Percentiles rank a stretch among this genome's conserved stretches.
phyloP scores from a whole-genome alignment of 1,140 invertebrate genomes.

The Tigriopus japonicus region DNA sequence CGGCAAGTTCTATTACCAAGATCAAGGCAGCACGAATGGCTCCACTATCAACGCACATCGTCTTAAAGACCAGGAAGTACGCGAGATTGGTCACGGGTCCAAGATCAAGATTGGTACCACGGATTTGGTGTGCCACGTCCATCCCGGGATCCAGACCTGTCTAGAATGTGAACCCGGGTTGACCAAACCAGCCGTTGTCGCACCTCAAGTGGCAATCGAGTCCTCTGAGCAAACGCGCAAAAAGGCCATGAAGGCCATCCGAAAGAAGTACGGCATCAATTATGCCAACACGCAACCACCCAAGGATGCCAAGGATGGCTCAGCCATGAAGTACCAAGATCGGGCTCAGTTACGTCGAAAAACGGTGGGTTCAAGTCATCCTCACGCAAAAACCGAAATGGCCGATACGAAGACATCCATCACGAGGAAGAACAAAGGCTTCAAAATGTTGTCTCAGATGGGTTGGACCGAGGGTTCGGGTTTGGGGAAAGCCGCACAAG shows the following conservation, averaged over 20 bases:
- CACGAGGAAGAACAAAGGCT: slow-evolving; percentile 45
- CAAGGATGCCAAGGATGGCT: slow-evolving; percentile 15
- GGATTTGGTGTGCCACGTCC: slow-evolving; percentile 61
- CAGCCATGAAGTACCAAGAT: slow-evolving; percentile 39
- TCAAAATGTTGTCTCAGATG: slow-evolving; percentile 13
- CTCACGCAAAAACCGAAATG: slow-evolving; percentile 1
- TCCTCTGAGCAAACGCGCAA: slow-evolving; percentile 29
- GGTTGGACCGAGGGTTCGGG: slow-evolving; percentile 22
- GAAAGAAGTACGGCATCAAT: slow-evolving; percentile 50
- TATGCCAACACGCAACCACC: not conserved
- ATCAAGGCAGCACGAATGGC: slow-evolving; percentile 68
- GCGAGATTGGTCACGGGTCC: slow-evolving; percentile 50
- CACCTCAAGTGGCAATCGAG: not conserved
- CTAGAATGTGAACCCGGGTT: slow-evolving; percentile 71
- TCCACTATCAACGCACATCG: slow-evolving; percentile 57
- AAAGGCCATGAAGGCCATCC: slow-evolving; percentile 49
- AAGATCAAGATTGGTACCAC: slow-evolving; percentile 41
- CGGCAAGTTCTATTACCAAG: slow-evolving; percentile 31
- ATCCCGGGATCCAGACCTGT: slow-evolving; percentile 62
- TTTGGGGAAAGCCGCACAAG: not conserved
- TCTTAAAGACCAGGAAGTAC: slow-evolving; percentile 43
- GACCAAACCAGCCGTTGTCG: slow-evolving; percentile 24
- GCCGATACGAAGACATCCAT: slow-evolving; percentile 38
- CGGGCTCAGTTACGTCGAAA: slow-evolving; percentile 47
- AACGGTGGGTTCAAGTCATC: slow-evolving; percentile 5